Evolutionary conservation across 2,797 vertebrate species (phyloP).

Genomic region (Miichthys miiuy): DNA sequence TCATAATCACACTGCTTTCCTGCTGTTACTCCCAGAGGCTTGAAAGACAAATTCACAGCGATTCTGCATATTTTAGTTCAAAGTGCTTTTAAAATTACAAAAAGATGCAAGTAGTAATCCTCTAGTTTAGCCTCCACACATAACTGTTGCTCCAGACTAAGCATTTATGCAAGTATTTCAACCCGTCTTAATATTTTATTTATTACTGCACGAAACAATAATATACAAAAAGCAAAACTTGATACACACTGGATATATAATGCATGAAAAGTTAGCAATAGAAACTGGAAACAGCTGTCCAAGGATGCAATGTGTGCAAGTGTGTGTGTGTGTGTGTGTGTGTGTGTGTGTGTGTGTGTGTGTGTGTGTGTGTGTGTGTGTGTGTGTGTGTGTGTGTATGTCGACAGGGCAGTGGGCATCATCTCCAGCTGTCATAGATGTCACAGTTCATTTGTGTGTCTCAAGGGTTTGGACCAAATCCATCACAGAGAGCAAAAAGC

Average conservation of each 20-base stretch:
- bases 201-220: not conserved
- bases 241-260: not conserved
- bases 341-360: slow-evolving; percentile 20
- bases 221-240: not conserved
- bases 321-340: slow-evolving; percentile 14
- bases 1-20: slow-evolving; percentile 15
- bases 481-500: slow-evolving; percentile 77
- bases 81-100: not conserved
- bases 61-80: slow-evolving; percentile 20
- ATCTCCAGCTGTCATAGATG: slow-evolving; percentile 80
- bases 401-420: slow-evolving; percentile 51
- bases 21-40: slow-evolving; percentile 5
- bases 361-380: slow-evolving; percentile 1
- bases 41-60: not conserved
- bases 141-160: not conserved
- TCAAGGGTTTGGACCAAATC: slow-evolving; percentile 79
- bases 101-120: not conserved
- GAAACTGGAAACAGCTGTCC: slow-evolving; percentile 35
- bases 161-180: not conserved
- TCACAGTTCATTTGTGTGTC: slow-evolving; percentile 80
- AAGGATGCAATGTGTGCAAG: slow-evolving; percentile 12
- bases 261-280: not conserved
- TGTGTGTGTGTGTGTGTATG: slow-evolving; percentile 8
- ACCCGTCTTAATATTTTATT: not conserved
- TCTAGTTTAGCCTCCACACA: not conserved